Percentiles rank a stretch among this genome's conserved stretches.
Conservation (phyloP, 2,113 vertebrate species). For the Herpetotheres cachinnans region DNA sequence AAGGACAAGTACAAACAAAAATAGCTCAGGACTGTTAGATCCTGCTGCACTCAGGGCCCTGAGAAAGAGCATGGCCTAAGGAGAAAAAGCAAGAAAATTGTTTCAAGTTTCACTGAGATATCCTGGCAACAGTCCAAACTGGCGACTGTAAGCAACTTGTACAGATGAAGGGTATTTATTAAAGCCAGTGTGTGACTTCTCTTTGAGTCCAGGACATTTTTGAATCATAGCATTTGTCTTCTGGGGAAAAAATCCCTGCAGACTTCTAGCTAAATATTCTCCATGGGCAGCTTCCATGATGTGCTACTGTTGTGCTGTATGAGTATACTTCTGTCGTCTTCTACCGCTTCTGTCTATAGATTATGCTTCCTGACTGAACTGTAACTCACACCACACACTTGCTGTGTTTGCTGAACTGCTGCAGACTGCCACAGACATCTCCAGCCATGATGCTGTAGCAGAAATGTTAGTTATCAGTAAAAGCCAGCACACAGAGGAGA, state of each 20-base stretch:
- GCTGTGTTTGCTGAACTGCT: neutral
- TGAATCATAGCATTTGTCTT: neutral
- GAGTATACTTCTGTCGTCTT: neutral
- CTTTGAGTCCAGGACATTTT: neutral
- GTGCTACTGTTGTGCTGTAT: neutral
- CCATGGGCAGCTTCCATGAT: neutral
- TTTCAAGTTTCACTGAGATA: neutral
- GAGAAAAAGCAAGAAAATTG: neutral
- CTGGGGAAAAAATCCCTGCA: neutral
- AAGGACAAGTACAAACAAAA: neutral
- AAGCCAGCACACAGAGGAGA: neutral
- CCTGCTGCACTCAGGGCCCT: neutral
- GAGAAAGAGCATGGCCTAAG: neutral
- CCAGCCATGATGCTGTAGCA: neutral
- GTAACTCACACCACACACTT: neutral
- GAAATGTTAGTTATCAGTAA: neutral
- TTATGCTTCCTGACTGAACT: neutral
- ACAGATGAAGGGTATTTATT: neutral
- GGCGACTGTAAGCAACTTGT: neutral
- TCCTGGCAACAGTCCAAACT: neutral
- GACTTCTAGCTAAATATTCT: neutral
- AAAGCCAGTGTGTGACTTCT: neutral
- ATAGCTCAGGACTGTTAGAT: neutral
- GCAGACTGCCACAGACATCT: neutral
- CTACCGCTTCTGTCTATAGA: neutral